These are phyloP conservation scores for Actenoides hombroni DNA, from an alignment of 2,113 vertebrate species.

Conservation along the genomic window DNA sequence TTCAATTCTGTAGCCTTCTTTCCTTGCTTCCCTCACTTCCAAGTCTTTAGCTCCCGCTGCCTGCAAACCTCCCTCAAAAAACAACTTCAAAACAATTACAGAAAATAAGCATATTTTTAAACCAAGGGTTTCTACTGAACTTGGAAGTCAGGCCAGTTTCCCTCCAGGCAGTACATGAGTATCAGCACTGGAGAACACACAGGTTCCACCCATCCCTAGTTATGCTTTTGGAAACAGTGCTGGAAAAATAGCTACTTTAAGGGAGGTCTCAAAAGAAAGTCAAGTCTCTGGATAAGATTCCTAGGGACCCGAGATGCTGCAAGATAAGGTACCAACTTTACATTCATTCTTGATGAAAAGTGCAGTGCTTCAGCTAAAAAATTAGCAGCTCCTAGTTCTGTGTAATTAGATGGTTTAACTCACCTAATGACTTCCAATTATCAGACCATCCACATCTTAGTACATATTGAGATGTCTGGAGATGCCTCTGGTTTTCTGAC, in stretches of 20 bases:
- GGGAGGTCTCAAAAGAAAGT: neutral
- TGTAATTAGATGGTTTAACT: neutral
- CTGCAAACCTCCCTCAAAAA: neutral
- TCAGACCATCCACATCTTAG: neutral
- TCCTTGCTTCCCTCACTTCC: neutral
- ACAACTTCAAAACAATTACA: neutral
- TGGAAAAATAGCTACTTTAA: neutral
- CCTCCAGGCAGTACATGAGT: neutral
- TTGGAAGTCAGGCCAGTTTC: neutral
- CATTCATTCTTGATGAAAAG: neutral
- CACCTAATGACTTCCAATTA: neutral
- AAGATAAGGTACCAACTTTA: neutral
- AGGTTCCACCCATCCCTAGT: neutral
- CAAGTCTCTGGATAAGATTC: neutral
- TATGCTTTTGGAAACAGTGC: neutral
- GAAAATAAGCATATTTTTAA: neutral
- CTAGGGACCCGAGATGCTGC: rapidly evolving
- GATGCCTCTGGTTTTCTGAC: neutral
- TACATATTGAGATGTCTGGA: neutral
- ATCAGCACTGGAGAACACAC: neutral
- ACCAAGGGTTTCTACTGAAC: neutral
- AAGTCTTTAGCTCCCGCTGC: neutral
- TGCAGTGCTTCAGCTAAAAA: neutral
- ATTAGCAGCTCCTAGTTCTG: neutral
- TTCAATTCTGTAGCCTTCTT: neutral